phyloP scores from a whole-genome alignment of 2,888 invertebrate species.

The Caenorhabditis zanzibari region DNA sequence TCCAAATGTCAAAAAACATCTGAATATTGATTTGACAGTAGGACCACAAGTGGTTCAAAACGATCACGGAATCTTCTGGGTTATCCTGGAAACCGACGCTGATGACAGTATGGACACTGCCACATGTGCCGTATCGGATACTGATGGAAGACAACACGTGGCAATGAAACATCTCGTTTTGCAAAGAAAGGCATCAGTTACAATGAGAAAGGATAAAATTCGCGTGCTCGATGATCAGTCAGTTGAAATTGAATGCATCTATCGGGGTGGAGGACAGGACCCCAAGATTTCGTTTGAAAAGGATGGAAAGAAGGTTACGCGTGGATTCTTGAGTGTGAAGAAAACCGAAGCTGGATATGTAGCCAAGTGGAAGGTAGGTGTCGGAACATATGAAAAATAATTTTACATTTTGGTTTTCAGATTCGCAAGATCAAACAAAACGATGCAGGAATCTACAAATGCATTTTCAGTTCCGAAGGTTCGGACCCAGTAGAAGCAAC shows the following conservation, averaged over 20 bases:
- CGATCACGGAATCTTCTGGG: conserved; percentile 68
- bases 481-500: conserved; percentile 25
- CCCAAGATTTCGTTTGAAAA: conserved; percentile 67
- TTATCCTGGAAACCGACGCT: conserved; percentile 62
- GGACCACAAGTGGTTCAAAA: conserved; percentile 66
- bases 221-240: conserved; percentile 69
- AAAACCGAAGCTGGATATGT: conserved; percentile 58
- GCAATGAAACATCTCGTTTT: conserved; percentile 69
- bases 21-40: conserved; percentile 69
- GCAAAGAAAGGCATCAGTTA: conserved; percentile 36
- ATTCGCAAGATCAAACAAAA: conserved; percentile 44
- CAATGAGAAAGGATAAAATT: conserved; percentile 67
- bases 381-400: background rate
- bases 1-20: conserved; percentile 46
- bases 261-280: conserved; percentile 59
- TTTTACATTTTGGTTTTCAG: conserved; percentile 11
- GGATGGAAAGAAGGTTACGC: conserved; percentile 50
- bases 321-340: conserved; percentile 58
- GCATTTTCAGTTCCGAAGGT: conserved; percentile 44
- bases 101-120: conserved; percentile 71
- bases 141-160: conserved; percentile 74
- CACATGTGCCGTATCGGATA: conserved; percentile 71
- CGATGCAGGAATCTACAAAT: conserved; percentile 70
- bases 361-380: conserved; percentile 56
- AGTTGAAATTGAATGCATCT: conserved; percentile 70